Base-by-base conservation (phyloP, 2,113 vertebrate species). In the Platichthys flesus region DNA sequence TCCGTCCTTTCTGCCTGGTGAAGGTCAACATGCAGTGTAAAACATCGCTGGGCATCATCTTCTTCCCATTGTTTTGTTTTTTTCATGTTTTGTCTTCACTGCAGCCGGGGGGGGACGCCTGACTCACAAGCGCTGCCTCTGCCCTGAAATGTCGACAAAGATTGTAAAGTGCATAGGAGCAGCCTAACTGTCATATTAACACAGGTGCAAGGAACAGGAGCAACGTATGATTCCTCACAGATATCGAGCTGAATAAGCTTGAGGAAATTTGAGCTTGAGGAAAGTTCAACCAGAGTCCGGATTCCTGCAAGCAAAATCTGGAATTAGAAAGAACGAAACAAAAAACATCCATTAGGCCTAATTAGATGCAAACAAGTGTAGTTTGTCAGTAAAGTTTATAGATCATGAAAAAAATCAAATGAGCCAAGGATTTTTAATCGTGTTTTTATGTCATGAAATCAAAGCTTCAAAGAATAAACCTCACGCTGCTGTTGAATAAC, bases 1-100 rank as follows among this genome's bases (percentile, higher is more conserved):
- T 40, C 35, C 71, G 88, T 87, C 87, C 89, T 90, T 83, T 85
- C 84, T 87, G 85, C 79, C 61, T 82, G 23, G 3, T 78, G 74
- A 90, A 92, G 92, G 90, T 91, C 83, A 90, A 58, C 57, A 23
- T 69, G 35, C 57, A 72, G 74, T 79, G 78, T 78, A 57, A 56
- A 79, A 82, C 73, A 69, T 63, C 68, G 55, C 56, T 71, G 9
- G 54, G 64, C 65, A 61, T 75, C 58, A 78, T 71, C 62, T 24
- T 21, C n/a, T 67, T 69, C 15, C 8, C 45, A 28, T 42, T 49
- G 9, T 59, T 49, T 59, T 49, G 15, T 49, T 49, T 15, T 49
- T 5, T 49, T 10, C 5, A 7, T 18, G 47, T 49, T 5, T 18
- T 23, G 47, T 18, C 65, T 74, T 67, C 31, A 55, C 68, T 55